Base-by-base conservation (phyloP, 2,888 invertebrate species). In the Electrophaes corylata region DNA sequence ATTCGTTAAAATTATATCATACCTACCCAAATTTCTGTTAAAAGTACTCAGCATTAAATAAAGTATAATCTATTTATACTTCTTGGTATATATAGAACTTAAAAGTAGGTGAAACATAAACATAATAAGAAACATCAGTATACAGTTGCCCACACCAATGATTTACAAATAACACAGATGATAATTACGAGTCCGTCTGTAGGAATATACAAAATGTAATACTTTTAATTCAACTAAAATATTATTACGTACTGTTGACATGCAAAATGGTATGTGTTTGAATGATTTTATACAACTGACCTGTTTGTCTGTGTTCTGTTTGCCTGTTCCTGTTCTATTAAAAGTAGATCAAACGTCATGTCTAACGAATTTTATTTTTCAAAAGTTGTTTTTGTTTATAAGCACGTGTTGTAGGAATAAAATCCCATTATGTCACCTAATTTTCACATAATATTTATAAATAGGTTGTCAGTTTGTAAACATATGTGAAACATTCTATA, bases 301-400 rank as follows among this genome's bases (percentile, higher is more conserved):
- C n/a, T n/a, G n/a, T n/a, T n/a, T n/a, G n/a, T n/a, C n/a, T n/a
- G n/a, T n/a, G n/a, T n/a, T n/a, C n/a, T n/a, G n/a, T n/a, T n/a
- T n/a, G n/a, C n/a, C n/a, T 40, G 19, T 49, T 31, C 12, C 16
- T n/a, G 11, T 39, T 11, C n/a, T 46, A 40, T 58, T 14, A 49
- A 49, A 58, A 58, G 44, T 31, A 40, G 49, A 58, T 16, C 44
- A 18, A 14, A 14, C 58, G 53, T 53, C 58, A 49, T 53, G 8
- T 33, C 16, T 19, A 23, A 20, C 16, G 8, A 23, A 16, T 52
- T 35, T 52, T 49, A 31, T 48, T 53, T 58, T 44, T 33, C 16
- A 43, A 23, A 26, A 35, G 12, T 8, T 47, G 26, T 14, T 41
- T 41, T 29, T 41, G 12, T 37, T 31, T 37, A 8, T 37, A 16